Conservation (phyloP, 1,140 invertebrate species). For the Lethocerus indicus region DNA sequence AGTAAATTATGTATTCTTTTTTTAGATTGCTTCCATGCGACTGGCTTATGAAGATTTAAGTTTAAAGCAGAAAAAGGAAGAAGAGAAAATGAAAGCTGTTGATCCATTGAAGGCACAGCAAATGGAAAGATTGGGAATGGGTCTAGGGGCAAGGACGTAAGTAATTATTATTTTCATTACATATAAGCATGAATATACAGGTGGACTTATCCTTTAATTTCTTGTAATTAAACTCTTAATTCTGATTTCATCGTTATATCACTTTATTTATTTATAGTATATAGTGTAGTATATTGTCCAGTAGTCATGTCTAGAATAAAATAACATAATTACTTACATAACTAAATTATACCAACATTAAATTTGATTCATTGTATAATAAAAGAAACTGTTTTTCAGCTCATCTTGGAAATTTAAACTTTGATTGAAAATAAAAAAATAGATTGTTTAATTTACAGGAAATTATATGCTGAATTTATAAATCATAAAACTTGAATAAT, state of each 20-base stretch:
- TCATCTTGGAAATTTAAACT: neutral
- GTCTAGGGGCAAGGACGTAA: conserved; percentile 45
- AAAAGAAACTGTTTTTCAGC: neutral
- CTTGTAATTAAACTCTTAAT: neutral
- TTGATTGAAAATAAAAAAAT: neutral
- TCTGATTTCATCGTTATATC: no score
- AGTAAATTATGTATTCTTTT: no score
- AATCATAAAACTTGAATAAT: no score
- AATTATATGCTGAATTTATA: no score
- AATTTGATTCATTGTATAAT: no score
- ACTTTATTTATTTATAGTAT: no score
- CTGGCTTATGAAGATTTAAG: conserved; percentile 79
- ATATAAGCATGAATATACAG: no score
- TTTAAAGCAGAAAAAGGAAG: conserved; percentile 56
- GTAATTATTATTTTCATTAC: conserved; percentile 6
- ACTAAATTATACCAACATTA: no score
- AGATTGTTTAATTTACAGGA: no score
- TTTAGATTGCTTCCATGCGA: conserved; percentile 36
- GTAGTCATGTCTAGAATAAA: no score
- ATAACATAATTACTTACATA: no score
- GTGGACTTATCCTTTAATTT: neutral
- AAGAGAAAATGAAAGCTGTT: conserved; percentile 52
- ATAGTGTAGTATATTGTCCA: no score
- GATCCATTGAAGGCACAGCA: conserved; percentile 82
- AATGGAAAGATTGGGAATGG: conserved; percentile 89